Evolutionary conservation across 2,797 vertebrate species (phyloP), one percentile per base, ranked within the genome.

Genomic region (Etheostoma nigrum): DNA sequence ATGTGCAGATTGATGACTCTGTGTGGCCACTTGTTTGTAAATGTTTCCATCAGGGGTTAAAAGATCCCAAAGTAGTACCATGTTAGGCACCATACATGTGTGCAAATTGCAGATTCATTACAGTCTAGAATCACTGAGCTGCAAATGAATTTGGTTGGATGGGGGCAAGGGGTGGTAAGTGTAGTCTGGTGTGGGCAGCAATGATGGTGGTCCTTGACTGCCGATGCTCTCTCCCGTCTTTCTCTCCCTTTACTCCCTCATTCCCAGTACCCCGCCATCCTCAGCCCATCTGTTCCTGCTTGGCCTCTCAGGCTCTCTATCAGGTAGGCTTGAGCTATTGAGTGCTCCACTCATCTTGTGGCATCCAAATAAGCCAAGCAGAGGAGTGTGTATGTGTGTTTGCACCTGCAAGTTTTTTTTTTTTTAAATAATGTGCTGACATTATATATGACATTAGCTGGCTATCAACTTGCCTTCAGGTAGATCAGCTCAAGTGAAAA

Each of bases 131-230:
- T 93, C 91, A 85, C 82, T 79, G 81, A 69, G 36, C 88, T 93
- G 88, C 89, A 93, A 93, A 94, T 92, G 86, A 93, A 92, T 93
- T 92, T 91, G 89, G 89, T 91, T 83, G 84, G 87, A 84, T 86
- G 83, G 86, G 83, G 78, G 66, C 52, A 60, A 84, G 78, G 85
- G 76, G 88, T 83, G 88, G 86, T 90, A 86, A 93, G 83, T 90
- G 86, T 84, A 90, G 89, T 90, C 85, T 93, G 90, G 89, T 94
- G 93, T 89, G 93, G 92, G 93, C 83, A 93, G 91, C 93, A 86
- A 82, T 92, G 94, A 95, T 94, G 95, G 95, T 96, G 95, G 95
- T 95, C 95, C 86, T 86, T 88, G 82, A 88, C 84, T 92, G 91
- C 87, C 78, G 79, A 93, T 89, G 84, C 82, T 82, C 83, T 74